Conservation (phyloP, 1,140 invertebrate genomes). For the Hylyphantes graminicola region DNA sequence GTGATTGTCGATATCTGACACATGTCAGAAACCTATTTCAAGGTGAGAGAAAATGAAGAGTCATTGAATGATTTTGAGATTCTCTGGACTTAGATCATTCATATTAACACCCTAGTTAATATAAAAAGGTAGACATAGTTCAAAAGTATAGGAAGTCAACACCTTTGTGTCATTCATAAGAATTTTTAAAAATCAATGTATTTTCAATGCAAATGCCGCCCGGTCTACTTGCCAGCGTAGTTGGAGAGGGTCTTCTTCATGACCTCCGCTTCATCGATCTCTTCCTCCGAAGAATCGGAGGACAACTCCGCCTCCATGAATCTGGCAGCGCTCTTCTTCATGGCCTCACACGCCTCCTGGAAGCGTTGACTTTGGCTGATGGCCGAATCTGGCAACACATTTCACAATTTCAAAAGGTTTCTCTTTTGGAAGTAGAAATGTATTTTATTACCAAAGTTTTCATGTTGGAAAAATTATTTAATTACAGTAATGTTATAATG, state of each 20-base stretch:
- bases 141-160: background rate
- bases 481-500: too few species aligned
- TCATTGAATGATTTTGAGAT: too few species aligned
- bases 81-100: too few species aligned
- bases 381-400: background rate
- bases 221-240: constrained; percentile 17
- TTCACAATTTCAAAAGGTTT: too few species aligned
- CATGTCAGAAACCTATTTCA: too few species aligned
- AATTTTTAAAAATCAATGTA: background rate
- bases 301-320: constrained; percentile 23
- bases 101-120: too few species aligned
- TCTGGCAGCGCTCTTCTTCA: constrained; percentile 33
- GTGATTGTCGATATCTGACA: too few species aligned
- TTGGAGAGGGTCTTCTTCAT: constrained; percentile 37
- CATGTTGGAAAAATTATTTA: too few species aligned
- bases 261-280: constrained; percentile 30
- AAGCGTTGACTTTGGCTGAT: constrained; percentile 15
- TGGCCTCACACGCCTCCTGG: constrained; percentile 44
- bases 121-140: background rate
- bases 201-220: background rate
- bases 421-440: too few species aligned
- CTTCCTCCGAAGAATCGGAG: constrained; percentile 46
- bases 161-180: background rate
- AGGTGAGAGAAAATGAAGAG: too few species aligned
- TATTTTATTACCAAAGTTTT: too few species aligned